Evolutionary conservation across 2,113 vertebrate genomes (phyloP).

Genomic region (Xyliphius kryptos): DNA sequence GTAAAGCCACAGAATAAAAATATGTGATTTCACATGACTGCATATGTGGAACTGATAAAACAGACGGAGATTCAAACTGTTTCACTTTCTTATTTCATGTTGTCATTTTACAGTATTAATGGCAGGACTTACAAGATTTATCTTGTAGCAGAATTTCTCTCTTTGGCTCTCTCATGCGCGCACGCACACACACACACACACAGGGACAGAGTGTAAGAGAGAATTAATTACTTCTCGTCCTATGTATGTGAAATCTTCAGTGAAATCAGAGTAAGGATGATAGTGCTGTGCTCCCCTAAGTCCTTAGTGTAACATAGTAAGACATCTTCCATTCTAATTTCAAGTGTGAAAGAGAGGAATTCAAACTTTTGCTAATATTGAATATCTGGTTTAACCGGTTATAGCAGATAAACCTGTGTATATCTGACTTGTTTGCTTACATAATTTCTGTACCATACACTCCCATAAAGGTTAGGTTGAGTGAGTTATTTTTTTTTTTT

Average conservation of each 20-base stretch:
- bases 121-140: slow-evolving; percentile 15
- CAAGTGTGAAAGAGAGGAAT: neutral
- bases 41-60: too few relatives aligned
- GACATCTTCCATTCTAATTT: slow-evolving; percentile 32
- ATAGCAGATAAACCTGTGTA: neutral
- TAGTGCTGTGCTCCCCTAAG: slow-evolving; percentile 1
- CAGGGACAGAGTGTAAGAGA: neutral
- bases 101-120: slow-evolving; percentile 29
- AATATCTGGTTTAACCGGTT: neutral
- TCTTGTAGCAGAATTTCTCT: too few relatives aligned
- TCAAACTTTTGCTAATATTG: neutral
- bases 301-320: slow-evolving; percentile 31
- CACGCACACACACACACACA: too few relatives aligned
- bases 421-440: neutral
- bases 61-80: neutral
- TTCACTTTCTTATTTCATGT: neutral
- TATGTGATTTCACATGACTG: too few relatives aligned
- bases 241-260: slow-evolving; percentile 23
- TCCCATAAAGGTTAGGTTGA: neutral
- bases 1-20: too few relatives aligned
- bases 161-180: too few relatives aligned
- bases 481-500: neutral
- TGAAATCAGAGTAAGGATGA: slow-evolving; percentile 35
- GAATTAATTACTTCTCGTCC: slow-evolving; percentile 10
- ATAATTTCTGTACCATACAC: neutral